phyloP scores from a whole-genome alignment of 2,888 invertebrate species.

The Vannuccia rotundouncinata region DNA sequence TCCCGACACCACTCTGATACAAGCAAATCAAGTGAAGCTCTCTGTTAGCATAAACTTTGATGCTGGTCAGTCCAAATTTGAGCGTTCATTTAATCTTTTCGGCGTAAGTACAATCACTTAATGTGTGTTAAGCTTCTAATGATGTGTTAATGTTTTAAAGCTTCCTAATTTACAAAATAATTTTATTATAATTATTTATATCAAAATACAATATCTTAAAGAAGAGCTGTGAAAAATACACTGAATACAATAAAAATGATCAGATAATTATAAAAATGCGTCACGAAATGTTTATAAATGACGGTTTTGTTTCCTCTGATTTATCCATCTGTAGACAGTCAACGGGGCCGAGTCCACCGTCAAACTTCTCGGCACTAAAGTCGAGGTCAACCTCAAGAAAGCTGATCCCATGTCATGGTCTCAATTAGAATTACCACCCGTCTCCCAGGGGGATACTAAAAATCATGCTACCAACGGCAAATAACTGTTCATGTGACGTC shows the following conservation, averaged over 20 bases:
- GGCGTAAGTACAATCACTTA: conserved; percentile 68
- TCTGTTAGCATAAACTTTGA: conserved; percentile 71
- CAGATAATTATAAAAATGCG: too few species aligned
- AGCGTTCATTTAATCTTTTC: conserved; percentile 67
- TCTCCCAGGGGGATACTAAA: neutral
- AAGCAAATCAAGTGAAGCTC: conserved; percentile 75
- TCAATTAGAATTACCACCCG: conserved; percentile 60
- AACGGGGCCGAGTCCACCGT: conserved; percentile 67
- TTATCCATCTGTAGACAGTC: conserved; percentile 64
- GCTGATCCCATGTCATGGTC: conserved; percentile 76
- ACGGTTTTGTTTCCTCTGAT: too few species aligned
- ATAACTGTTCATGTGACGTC: too few species aligned
- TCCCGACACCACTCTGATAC: conserved; percentile 68
- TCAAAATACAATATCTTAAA: too few species aligned
- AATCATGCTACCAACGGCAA: neutral
- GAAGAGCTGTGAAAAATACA: too few species aligned
- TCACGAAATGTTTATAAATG: too few species aligned
- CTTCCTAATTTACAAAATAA: too few species aligned
- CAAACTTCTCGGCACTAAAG: conserved; percentile 77
- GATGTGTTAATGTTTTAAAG: too few species aligned
- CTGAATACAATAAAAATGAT: too few species aligned
- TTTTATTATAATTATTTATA: too few species aligned
- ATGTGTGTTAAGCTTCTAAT: too few species aligned
- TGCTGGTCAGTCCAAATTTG: conserved; percentile 61
- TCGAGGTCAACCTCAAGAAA: conserved; percentile 83